Evolutionary conservation across 2,797 vertebrate genomes (phyloP).

Genomic region (Dromococcyx pavoninus): DNA sequence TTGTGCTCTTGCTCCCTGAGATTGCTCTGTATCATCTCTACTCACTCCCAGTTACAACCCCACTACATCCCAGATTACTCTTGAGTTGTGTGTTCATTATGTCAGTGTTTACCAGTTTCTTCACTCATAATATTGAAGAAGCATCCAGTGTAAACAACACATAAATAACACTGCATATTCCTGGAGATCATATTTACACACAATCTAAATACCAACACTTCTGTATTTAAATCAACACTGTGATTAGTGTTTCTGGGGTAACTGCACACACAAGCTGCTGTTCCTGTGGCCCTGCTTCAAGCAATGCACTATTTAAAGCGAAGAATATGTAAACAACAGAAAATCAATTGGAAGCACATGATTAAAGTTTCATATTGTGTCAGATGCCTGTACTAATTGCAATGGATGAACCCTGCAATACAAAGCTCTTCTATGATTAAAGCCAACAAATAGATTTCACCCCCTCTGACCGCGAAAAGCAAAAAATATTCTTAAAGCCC

Average conservation of each 20-base stretch:
- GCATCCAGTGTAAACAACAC: background rate
- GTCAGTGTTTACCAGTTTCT: background rate
- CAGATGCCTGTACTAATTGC: background rate
- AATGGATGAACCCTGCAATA: background rate
- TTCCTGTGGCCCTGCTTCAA: background rate
- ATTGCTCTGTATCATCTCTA: background rate
- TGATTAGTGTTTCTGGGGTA: background rate
- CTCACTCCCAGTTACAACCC: background rate
- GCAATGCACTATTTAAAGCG: background rate
- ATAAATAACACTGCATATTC: background rate
- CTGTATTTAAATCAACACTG: background rate
- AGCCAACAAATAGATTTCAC: background rate
- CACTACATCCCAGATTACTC: background rate
- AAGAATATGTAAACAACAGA: background rate
- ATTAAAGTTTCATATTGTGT: background rate
- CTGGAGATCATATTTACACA: background rate
- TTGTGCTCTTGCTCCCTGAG: background rate
- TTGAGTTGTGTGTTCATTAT: background rate
- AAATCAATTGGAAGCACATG: background rate
- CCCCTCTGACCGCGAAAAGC: background rate
- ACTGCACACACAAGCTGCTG: background rate
- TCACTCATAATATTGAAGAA: background rate
- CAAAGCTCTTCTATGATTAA: background rate
- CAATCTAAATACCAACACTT: background rate
- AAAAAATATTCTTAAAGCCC: background rate